Evolutionary conservation across 2,113 vertebrate genomes (phyloP).

Genomic region (Entomyzon cyanotis): DNA sequence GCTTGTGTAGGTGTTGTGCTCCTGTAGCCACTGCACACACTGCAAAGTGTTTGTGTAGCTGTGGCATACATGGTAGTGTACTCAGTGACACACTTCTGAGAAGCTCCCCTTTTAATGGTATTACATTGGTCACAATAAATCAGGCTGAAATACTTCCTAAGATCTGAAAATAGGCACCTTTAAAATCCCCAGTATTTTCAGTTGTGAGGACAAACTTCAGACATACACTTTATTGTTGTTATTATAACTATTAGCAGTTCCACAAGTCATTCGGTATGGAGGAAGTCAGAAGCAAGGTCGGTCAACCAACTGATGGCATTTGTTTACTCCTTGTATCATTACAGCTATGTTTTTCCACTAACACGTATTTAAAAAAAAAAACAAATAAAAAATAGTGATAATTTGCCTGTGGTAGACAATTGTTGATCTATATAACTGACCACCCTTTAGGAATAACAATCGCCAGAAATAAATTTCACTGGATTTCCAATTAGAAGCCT

Average conservation of each 20-base stretch:
- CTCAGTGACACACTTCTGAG: neutral
- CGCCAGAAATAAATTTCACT: slow-evolving; percentile 26
- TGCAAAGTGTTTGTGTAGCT: neutral
- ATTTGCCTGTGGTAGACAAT: neutral
- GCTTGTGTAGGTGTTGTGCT: neutral
- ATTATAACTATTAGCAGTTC: neutral
- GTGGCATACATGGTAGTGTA: fast-evolving
- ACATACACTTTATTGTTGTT: neutral
- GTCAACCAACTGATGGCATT: neutral
- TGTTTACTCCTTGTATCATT: neutral
- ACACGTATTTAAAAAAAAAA: neutral
- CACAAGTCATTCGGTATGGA: neutral
- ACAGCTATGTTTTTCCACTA: neutral
- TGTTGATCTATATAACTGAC: slow-evolving; percentile 16
- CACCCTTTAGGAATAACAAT: neutral
- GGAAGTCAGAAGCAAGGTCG: neutral
- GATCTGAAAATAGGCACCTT: neutral
- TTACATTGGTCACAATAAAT: neutral
- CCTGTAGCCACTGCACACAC: neutral
- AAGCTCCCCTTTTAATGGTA: neutral
- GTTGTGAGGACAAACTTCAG: neutral
- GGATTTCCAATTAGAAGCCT: slow-evolving; percentile 50
- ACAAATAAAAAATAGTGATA: neutral
- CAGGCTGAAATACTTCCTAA: neutral
- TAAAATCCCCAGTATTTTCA: neutral